Evolutionary conservation across 2,797 vertebrate genomes (phyloP).

Genomic region (Podarcis siculus): DNA sequence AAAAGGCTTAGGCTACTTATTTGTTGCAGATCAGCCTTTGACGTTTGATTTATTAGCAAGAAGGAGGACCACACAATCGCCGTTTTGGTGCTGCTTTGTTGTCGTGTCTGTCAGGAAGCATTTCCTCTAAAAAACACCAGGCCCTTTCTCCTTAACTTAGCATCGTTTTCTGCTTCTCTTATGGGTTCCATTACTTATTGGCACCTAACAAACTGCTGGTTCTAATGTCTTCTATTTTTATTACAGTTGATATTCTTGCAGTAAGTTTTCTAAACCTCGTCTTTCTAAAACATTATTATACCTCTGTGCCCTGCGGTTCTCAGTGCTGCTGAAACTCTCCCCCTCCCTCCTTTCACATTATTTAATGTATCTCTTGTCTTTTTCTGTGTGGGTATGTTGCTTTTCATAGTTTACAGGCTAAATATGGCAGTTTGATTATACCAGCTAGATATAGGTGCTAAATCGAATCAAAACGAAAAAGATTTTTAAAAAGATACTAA

Average conservation of each 20-base stretch:
- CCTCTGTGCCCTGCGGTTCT: slow-evolving; percentile 66
- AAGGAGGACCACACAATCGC: slow-evolving; percentile 82
- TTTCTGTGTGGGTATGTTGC: background rate
- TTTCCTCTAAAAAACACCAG: slow-evolving; percentile 62
- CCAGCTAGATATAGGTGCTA: slow-evolving; percentile 53
- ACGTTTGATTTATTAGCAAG: slow-evolving; percentile 60
- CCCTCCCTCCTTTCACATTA: slow-evolving; percentile 44
- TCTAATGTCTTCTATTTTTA: slow-evolving; percentile 75
- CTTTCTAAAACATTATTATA: slow-evolving; percentile 68
- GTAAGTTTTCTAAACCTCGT: slow-evolving; percentile 72
- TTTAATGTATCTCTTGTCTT: slow-evolving; percentile 52
- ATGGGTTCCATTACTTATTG: slow-evolving; percentile 73
- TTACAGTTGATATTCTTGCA: slow-evolving; percentile 72
- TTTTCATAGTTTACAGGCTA: slow-evolving; percentile 58
- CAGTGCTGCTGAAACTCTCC: slow-evolving; percentile 50
- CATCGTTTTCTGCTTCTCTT: slow-evolving; percentile 76
- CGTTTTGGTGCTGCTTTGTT: slow-evolving; percentile 69
- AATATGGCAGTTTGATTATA: slow-evolving; percentile 38
- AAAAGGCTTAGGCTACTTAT: slow-evolving; percentile 85
- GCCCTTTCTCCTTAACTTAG: slow-evolving; percentile 72
- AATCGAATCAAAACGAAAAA: slow-evolving; percentile 47
- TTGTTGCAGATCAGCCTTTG: slow-evolving; percentile 67
- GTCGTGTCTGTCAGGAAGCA: slow-evolving; percentile 68
- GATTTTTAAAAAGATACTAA: slow-evolving; percentile 56
- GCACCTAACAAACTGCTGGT: slow-evolving; percentile 73